Base-by-base conservation (phyloP, 2,113 vertebrate genomes). In the Gobius niger region DNA sequence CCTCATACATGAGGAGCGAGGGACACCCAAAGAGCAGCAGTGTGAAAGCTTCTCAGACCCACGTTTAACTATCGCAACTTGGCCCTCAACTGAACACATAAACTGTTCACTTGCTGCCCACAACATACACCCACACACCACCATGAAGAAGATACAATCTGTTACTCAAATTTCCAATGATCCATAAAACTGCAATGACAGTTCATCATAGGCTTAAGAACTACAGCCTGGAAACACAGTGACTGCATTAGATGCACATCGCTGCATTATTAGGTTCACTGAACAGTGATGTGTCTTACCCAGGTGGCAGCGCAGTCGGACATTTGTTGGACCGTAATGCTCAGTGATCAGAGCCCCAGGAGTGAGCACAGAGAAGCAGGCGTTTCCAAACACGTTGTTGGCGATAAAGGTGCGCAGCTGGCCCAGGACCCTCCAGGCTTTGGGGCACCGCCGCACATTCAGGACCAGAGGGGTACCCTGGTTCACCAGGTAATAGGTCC, bases 321-420 rank as follows among this genome's bases (percentile, higher is more conserved):
- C 96, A 75, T 99, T 99, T 74, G 96, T 98, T 59, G 97, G 97
- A 0, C 98, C 98, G 0, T 99, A 99, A 82, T 98, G 97, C 88
- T 99, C 97, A 0, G 94, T 90, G 61, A 98, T 96, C 75, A 96
- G 92, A 0, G 96, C 94, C 65, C 97, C 98, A 0, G 98, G 97
- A 66, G 92, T 95, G 80, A 99, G 94, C 73, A 99, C 92, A 0
- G 96, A 98, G 93, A 99, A 96, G 91, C 96, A 98, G 3, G 97
- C 98, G 3, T 98, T 99, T 56, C 98, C 98, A 64, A 99, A 99
- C 77, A 98, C 95, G 44, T 99, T 99, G 94, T 98, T 98, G 76
- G 95, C 93, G 63, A 99, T 95, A 91, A 96, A 99, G 86, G 98
- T 99, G 70, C 98, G 98, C 59, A 99, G 95, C 87, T 95, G 96